Percentiles rank a stretch among this genome's conserved stretches.
Evolutionary conservation across 2,113 vertebrate genomes (phyloP).

Genomic region (Serilophus lunatus): DNA sequence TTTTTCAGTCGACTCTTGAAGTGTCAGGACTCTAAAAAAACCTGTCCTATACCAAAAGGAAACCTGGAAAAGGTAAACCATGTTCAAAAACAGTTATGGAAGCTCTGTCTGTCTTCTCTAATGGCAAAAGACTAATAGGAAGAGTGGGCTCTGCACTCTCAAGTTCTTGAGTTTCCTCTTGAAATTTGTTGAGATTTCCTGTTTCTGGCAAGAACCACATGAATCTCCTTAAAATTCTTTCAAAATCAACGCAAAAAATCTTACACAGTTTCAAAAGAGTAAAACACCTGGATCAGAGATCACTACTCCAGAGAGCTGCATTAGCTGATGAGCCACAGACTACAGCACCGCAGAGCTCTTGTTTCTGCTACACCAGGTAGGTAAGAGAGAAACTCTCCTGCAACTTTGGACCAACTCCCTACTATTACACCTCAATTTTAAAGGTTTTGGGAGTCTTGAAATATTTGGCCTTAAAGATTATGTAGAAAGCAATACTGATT

Average conservation of each 20-base stretch:
- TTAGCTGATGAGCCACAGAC: background rate
- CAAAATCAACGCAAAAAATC: background rate
- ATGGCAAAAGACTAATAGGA: background rate
- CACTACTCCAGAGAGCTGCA: background rate
- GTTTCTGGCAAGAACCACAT: background rate
- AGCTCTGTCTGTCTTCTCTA: background rate
- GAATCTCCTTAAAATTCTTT: background rate
- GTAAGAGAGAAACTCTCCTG: background rate
- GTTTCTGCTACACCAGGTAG: background rate
- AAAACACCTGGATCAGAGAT: background rate
- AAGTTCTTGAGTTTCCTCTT: background rate
- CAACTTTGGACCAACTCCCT: background rate
- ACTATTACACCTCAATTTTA: background rate
- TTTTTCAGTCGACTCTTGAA: background rate
- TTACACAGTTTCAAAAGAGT: background rate
- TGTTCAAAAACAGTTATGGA: background rate
- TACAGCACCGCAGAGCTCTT: background rate
- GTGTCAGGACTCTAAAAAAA: background rate
- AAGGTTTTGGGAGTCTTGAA: background rate
- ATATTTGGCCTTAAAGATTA: background rate
- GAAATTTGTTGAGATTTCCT: background rate
- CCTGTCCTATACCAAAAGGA: background rate
- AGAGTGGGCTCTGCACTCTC: background rate
- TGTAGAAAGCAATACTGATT: background rate
- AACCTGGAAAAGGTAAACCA: background rate